Conservation (phyloP, 2,888 invertebrate genomes). For the Timema podura region DNA sequence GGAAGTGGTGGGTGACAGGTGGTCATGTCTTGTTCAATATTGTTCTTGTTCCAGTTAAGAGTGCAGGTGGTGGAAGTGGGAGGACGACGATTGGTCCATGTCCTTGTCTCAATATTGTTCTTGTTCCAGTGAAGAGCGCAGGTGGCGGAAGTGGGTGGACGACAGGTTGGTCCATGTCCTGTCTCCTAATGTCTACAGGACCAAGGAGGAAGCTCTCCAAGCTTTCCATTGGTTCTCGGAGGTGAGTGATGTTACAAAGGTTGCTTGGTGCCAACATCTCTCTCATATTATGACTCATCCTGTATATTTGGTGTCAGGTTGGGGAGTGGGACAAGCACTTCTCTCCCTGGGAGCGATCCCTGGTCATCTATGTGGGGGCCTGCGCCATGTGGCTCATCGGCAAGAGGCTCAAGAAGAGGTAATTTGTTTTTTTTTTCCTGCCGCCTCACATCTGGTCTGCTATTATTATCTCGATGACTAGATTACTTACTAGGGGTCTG, state of each 20-base stretch:
- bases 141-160: constrained; percentile 97
- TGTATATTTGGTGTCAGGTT: too few relatives aligned
- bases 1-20: too few relatives aligned
- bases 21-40: too few relatives aligned
- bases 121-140: constrained; percentile 81
- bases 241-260: too few relatives aligned
- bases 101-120: constrained; percentile 54
- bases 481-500: background rate
- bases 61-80: constrained; percentile 87
- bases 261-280: too few relatives aligned
- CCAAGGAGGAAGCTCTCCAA: constrained; percentile 75
- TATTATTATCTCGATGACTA: background rate
- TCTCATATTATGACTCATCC: too few relatives aligned
- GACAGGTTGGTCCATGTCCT: constrained; percentile 83
- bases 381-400: constrained; percentile 90
- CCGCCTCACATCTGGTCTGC: background rate
- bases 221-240: constrained; percentile 94
- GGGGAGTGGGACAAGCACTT: constrained; percentile 92
- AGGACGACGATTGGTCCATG: constrained; percentile 86
- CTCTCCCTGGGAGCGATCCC: constrained; percentile 73
- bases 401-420: constrained; percentile 81
- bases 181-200: constrained; percentile 96
- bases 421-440: too few relatives aligned
- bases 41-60: constrained; percentile 66
- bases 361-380: constrained; percentile 91